Evolutionary conservation across 2,113 vertebrate species (phyloP).

Genomic region (Meleagris gallopavo): DNA sequence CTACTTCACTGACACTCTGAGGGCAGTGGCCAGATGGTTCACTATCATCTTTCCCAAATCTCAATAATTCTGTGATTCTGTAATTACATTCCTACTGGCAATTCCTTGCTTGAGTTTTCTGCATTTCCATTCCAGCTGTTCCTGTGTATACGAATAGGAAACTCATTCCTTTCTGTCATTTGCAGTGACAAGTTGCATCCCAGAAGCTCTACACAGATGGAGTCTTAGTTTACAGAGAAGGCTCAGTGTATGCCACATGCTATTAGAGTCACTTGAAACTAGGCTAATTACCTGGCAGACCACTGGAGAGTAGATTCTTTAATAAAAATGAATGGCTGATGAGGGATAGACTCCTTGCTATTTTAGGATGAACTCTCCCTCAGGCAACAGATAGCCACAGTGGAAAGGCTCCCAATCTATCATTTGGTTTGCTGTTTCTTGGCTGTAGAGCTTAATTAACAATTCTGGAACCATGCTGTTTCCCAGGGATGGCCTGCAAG

Average conservation of each 20-base stretch:
- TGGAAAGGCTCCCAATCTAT: background rate
- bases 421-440: conserved; percentile 28
- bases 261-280: conserved; percentile 9
- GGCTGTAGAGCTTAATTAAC: conserved; percentile 44
- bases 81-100: background rate
- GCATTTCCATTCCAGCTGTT: background rate
- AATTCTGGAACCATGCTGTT: background rate
- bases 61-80: no score
- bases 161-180: background rate
- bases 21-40: background rate
- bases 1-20: background rate
- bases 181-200: background rate
- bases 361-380: conserved; percentile 34
- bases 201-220: background rate
- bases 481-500: conserved; percentile 6
- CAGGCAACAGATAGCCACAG: conserved; percentile 14
- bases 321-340: conserved; percentile 11
- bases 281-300: conserved; percentile 53
- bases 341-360: conserved; percentile 7
- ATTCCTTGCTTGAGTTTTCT: background rate
- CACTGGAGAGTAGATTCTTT: background rate
- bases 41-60: no score
- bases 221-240: background rate
- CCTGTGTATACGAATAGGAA: background rate
- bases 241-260: background rate